These are phyloP conservation scores for Gasteruption jaculator DNA, from an alignment of 2,888 invertebrate species.

Conservation along the genomic window DNA sequence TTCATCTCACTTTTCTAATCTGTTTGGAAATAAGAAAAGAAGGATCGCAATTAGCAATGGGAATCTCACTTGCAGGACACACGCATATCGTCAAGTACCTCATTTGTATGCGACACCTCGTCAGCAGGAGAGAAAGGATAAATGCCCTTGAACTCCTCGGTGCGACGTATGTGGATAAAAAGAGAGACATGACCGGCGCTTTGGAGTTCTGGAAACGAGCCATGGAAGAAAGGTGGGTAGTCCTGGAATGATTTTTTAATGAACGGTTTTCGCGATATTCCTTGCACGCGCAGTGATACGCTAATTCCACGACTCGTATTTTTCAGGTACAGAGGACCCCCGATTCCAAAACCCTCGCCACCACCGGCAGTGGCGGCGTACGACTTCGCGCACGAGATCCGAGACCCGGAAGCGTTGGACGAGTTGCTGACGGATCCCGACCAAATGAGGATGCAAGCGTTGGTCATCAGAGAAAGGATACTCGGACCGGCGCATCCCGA, in stretches of 20 bases:
- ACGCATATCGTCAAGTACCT: conserved; percentile 90
- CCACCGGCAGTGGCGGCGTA: conserved; percentile 78
- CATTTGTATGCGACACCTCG: conserved; percentile 62
- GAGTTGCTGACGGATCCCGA: conserved; percentile 90
- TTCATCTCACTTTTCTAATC: too few species aligned
- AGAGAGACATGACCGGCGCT: conserved; percentile 89
- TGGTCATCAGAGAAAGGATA: conserved; percentile 89
- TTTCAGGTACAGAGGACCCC: conserved; percentile 59
- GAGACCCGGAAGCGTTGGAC: conserved; percentile 72
- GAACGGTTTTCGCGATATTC: conserved; percentile 11
- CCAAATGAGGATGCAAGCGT: conserved; percentile 92
- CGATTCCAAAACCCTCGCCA: conserved; percentile 71
- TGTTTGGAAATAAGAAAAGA: not conserved
- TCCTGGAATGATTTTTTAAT: not conserved
- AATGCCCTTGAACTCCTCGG: conserved; percentile 89
- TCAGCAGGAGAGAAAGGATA: conserved; percentile 74
- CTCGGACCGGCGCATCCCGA: conserved; percentile 92
- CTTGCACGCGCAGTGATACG: not conserved
- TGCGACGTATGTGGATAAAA: conserved; percentile 95
- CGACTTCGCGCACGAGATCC: conserved; percentile 81
- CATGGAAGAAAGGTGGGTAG: conserved; percentile 73
- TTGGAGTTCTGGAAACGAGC: conserved; percentile 86
- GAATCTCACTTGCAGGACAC: conserved; percentile 64
- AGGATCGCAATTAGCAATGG: not conserved
- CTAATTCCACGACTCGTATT: conserved; percentile 5